Percentiles rank a stretch among this genome's conserved stretches.
These are phyloP conservation scores for Pipra filicauda DNA, from an alignment of 2,113 vertebrate species.

Conservation along the genomic window DNA sequence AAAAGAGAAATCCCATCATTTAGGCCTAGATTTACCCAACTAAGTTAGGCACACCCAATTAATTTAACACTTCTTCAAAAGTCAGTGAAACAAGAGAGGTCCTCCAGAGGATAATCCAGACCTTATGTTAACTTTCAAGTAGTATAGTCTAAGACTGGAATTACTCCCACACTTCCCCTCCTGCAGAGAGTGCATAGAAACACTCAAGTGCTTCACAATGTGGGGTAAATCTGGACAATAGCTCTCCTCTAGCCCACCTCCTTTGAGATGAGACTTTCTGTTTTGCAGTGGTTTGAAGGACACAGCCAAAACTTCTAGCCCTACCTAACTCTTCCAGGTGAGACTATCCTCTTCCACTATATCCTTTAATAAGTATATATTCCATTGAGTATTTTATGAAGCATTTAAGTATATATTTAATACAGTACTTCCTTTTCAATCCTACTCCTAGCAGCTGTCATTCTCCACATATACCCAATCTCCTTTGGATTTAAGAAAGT, in stretches of 20 bases:
- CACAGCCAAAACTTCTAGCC: background rate
- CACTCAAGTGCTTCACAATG: fast-evolving
- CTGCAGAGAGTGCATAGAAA: background rate
- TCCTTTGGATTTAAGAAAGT: background rate
- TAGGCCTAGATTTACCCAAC: background rate
- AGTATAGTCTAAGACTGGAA: too few species aligned
- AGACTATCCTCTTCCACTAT: background rate
- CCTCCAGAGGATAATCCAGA: background rate
- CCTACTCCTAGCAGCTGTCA: background rate
- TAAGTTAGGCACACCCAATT: background rate
- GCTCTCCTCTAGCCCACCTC: background rate
- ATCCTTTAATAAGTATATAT: background rate
- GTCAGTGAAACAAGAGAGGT: background rate
- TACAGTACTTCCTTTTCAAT: background rate
- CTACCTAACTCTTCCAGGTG: background rate
- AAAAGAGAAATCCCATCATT: background rate
- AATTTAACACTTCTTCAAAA: background rate
- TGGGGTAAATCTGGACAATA: background rate
- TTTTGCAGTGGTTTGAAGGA: background rate
- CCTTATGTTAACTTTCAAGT: too few species aligned
- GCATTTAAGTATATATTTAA: background rate
- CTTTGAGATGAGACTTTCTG: background rate
- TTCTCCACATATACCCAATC: background rate
- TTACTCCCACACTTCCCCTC: background rate
- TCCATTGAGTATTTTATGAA: background rate